Evolutionary conservation across 2,888 invertebrate species (phyloP).

Genomic region (Andrena haemorrhoa): DNA sequence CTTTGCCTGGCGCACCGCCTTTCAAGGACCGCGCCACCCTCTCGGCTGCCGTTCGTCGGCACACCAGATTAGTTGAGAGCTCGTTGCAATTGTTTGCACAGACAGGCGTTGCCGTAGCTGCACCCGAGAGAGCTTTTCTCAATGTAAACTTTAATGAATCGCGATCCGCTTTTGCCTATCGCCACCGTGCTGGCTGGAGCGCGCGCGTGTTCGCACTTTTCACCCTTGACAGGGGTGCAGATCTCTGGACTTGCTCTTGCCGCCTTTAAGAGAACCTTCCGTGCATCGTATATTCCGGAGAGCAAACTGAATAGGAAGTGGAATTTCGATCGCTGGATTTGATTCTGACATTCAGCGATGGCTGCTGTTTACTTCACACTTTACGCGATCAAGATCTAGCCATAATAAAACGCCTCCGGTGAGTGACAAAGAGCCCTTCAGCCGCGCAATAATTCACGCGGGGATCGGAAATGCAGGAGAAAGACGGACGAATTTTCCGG

Average conservation of each 20-base stretch:
- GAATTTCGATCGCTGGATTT: too few relatives aligned
- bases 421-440: constrained; percentile 29
- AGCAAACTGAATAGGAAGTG: background rate
- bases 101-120: constrained; percentile 59
- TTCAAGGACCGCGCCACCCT: background rate
- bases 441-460: constrained; percentile 15
- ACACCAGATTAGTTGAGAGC: constrained; percentile 64
- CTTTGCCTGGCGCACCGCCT: constrained; percentile 38
- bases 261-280: background rate
- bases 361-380: background rate
- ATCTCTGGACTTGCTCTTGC: background rate
- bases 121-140: constrained; percentile 64
- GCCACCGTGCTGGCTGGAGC: constrained; percentile 19
- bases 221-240: background rate
- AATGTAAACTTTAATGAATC: constrained; percentile 68
- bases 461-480: background rate
- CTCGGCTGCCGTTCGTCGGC: constrained; percentile 41
- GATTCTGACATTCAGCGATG: too few relatives aligned
- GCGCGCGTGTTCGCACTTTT: constrained; percentile 11
- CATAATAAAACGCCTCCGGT: constrained; percentile 20
- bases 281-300: background rate
- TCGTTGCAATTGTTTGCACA: constrained; percentile 73
- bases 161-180: constrained; percentile 50
- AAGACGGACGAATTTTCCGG: constrained; percentile 40
- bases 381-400: background rate